Percentiles rank a stretch among this genome's conserved stretches.
Conservation (phyloP, 2,888 invertebrate genomes). For the Drosophila putrida region DNA sequence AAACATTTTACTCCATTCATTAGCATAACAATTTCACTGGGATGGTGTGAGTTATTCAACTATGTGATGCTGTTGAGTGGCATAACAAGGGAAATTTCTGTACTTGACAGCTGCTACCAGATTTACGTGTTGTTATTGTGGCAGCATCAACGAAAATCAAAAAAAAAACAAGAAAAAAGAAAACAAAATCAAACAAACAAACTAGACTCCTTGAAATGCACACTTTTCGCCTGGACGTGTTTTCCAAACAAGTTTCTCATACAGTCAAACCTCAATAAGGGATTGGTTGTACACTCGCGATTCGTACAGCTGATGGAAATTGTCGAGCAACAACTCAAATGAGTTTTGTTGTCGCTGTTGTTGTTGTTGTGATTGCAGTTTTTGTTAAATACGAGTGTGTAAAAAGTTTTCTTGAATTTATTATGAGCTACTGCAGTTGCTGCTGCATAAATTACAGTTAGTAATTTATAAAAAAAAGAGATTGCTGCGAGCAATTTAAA, state of each 20-base stretch:
- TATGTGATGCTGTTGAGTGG: slow-evolving; percentile 14
- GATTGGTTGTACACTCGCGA: slow-evolving; percentile 15
- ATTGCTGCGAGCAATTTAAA: not conserved
- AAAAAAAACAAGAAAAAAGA: not conserved
- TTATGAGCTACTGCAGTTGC: not conserved
- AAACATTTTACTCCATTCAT: not conserved
- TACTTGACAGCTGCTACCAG: slow-evolving; percentile 73
- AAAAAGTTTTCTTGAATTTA: not conserved
- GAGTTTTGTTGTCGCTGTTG: slow-evolving; percentile 16
- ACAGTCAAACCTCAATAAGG: slow-evolving; percentile 25
- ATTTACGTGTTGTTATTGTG: slow-evolving; percentile 68
- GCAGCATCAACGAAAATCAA: slow-evolving; percentile 29
- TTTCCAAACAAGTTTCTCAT: slow-evolving; percentile 55
- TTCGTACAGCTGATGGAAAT: slow-evolving; percentile 56
- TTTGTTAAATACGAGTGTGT: not conserved
- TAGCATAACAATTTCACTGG: not conserved
- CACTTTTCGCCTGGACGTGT: slow-evolving; percentile 47
- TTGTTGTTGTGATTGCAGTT: slow-evolving; percentile 30
- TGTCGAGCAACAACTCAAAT: slow-evolving; percentile 28
- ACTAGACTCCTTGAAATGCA: slow-evolving; percentile 22
- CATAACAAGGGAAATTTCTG: slow-evolving; percentile 56
- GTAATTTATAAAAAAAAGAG: slow-evolving; percentile 2
- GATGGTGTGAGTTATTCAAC: slow-evolving; percentile 2
- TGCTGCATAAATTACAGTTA: not conserved
- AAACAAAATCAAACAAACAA: slow-evolving; percentile 14